Base-by-base conservation (phyloP, 2,113 vertebrate species). In the Zeus faber region DNA sequence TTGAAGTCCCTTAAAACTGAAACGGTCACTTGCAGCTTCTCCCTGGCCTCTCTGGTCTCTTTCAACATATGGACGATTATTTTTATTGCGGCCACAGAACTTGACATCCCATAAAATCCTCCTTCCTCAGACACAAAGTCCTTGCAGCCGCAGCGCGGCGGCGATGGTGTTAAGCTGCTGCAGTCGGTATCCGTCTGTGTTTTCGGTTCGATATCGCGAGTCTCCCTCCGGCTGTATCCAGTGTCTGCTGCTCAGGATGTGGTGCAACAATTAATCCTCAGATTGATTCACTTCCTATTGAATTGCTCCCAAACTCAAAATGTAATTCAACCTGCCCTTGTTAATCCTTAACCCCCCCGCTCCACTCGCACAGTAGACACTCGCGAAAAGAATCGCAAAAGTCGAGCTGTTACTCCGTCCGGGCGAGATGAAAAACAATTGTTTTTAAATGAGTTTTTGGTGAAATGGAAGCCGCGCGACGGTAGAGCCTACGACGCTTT, bases 201-300 rank as follows among this genome's bases (percentile, higher is more conserved):
- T 86, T n/a, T 81, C 74, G 67, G 56, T 54, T 79, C 72, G 82
- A 85, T 83, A 77, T 78, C 58, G 71, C 60, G 74, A 31, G 77
- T 50, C 69, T 85, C 79, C 76, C 84, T 75, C 62, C 45, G 79
- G 87, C 87, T 85, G 79, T 81, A 89, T 89, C 82, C 57, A 77
- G 72, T 89, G 77, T 88, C 86, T 73, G 68, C 74, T 77, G 54
- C 82, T 85, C 87, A 89, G 87, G 87, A 89, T 89, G 87, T 86
- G 83, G 87, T 77, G 75, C 82, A 86, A 87, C 89, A 87, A 88
- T 89, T 89, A 88, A 87, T 89, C 88, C 85, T 83, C 78, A 75
- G 83, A 91, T 89, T 90, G 87, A 88, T 90, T 85, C 79, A 83
- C 85, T 91, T 91, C 88, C 86, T 89, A 81, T 88, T 88, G 85